phyloP scores from a whole-genome alignment of 2,888 invertebrate species.

The Halictus quadricinctus region DNA sequence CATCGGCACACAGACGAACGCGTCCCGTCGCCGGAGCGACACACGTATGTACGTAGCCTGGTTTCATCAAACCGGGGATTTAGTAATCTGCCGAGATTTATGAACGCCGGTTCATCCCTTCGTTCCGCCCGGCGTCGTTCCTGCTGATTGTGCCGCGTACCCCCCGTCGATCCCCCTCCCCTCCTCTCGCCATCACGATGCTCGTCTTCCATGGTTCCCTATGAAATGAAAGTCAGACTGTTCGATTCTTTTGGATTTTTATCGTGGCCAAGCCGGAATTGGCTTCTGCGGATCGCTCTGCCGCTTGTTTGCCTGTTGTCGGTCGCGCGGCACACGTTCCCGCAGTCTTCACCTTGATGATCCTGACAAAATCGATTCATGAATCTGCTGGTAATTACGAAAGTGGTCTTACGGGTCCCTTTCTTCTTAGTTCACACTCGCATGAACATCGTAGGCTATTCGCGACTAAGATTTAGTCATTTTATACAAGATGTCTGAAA shows the following conservation, averaged over 20 bases:
- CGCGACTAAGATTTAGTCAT: too few relatives aligned
- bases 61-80: constrained; percentile 82
- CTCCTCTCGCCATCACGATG: constrained; percentile 42
- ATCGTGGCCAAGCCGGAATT: constrained; percentile 59
- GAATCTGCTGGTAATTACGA: background rate
- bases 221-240: constrained; percentile 68
- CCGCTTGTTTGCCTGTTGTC: constrained; percentile 36
- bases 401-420: background rate
- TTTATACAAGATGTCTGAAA: too few relatives aligned
- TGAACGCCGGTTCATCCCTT: constrained; percentile 80
- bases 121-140: constrained; percentile 69
- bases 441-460: too few relatives aligned
- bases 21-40: constrained; percentile 52
- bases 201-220: constrained; percentile 65
- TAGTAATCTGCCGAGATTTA: constrained; percentile 82
- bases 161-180: constrained; percentile 59
- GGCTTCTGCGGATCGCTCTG: constrained; percentile 30
- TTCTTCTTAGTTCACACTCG: background rate
- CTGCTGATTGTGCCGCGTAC: constrained; percentile 73
- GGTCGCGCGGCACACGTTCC: background rate
- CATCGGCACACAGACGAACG: constrained; percentile 50
- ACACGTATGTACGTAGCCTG: constrained; percentile 70
- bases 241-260: constrained; percentile 70
- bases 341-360: background rate
- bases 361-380: background rate